Conservation (phyloP, 2,888 invertebrate genomes). For the Clusia tigrina region DNA sequence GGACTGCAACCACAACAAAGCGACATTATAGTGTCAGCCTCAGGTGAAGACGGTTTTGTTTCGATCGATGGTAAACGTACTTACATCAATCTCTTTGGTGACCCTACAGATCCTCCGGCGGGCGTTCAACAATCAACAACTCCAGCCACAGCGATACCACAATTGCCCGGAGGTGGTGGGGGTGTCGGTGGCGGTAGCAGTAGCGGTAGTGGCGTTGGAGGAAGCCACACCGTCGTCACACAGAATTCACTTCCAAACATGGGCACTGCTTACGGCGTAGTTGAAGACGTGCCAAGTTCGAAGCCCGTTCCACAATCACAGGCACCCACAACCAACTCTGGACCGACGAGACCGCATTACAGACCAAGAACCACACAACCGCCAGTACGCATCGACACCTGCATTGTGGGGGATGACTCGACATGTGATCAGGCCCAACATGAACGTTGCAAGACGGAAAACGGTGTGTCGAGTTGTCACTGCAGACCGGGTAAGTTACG, state of each 20-base stretch:
- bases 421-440: constrained; percentile 89
- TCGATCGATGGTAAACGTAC: constrained; percentile 92
- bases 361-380: constrained; percentile 61
- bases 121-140: constrained; percentile 58
- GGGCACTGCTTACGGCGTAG: constrained; percentile 70
- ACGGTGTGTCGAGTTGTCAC: constrained; percentile 86
- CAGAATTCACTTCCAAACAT: constrained; percentile 57
- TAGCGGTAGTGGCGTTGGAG: constrained; percentile 30
- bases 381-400: constrained; percentile 81
- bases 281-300: constrained; percentile 60
- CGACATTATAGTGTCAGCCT: constrained; percentile 82
- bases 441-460: constrained; percentile 86
- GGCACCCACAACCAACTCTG: constrained; percentile 59
- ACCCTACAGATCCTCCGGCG: constrained; percentile 64
- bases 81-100: constrained; percentile 84
- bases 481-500: constrained; percentile 75
- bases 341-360: constrained; percentile 73
- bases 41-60: constrained; percentile 85
- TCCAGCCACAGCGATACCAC: constrained; percentile 58
- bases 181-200: constrained; percentile 33
- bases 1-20: constrained; percentile 47
- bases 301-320: constrained; percentile 69
- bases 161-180: constrained; percentile 43
- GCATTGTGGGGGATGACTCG: constrained; percentile 91
- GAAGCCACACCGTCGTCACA: constrained; percentile 43